Base-by-base conservation (phyloP, 2,888 invertebrate species). In the Lumbricus terrestris region DNA sequence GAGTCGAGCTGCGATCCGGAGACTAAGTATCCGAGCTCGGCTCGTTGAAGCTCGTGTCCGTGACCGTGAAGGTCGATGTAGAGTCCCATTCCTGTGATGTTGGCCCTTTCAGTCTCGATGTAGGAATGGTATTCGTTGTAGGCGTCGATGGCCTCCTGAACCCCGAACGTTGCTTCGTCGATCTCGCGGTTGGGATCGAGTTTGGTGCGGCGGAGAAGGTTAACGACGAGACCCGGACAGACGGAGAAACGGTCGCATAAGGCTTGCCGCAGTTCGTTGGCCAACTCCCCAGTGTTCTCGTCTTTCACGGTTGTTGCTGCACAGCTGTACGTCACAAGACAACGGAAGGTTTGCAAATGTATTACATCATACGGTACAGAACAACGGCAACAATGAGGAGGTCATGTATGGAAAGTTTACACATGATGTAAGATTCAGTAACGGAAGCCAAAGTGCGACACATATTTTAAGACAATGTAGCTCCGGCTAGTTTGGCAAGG, bases 11-110 rank as follows among this genome's bases (percentile, higher is more conserved):
- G 20, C 6, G 88, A 90, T 3, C 35, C 83, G 15, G 88, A 89
- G 23, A 92, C 29, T n/a, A 90, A 54, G 89, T 92, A 92, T 11
- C 92, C 92, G n/a, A 92, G 90, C 90, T 92, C 92, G 15, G 91
- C 90, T 89, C 91, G 90, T 15, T 85, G 90, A 37, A 91, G 89
- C 3, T 89, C 83, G 88, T 92, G 92, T 20, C 82, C 37, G 20
- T 92, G 92, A 5, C 93, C 93, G 90, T 93, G 93, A 34, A 93
- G 90, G 88, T 93, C 93, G 35, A 93, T 83, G 47, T 91, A 91
- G 34, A 93, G 89, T 29, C 90, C 91, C 35, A 88, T 42, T n/a
- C 89, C 91, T 3, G 40, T 85, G n/a, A 92, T 88, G 33, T 40
- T n/a, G 3, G 38, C 42, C 88, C 92, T 91, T 33, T 92, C 92